A percentile compares a stretch with the other conserved stretches of the same genome.
phyloP scores from a whole-genome alignment of 2,113 vertebrate species.

The Nothobranchius furzeri region DNA sequence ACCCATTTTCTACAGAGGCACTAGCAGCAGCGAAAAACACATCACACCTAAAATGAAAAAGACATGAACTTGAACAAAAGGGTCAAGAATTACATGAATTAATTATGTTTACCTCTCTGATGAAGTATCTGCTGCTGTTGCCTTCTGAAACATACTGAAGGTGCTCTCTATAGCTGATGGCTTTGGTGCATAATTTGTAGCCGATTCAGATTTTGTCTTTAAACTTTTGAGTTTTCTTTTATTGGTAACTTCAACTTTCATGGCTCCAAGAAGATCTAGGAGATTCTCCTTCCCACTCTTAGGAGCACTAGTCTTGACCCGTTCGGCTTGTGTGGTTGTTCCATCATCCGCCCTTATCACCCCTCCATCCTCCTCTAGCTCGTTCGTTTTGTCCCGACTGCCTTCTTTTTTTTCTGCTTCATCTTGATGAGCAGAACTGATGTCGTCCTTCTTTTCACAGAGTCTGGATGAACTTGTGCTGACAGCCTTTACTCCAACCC shows the following conservation, averaged over 20 bases:
- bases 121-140: conserved; percentile 42
- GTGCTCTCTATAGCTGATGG: conserved; percentile 48
- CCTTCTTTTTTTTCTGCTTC: conserved; percentile 15
- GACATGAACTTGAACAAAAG: not conserved
- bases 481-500: conserved; percentile 41
- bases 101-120: conserved; percentile 71
- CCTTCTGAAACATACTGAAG: conserved; percentile 67
- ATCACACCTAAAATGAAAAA: not conserved
- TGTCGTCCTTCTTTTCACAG: conserved; percentile 62
- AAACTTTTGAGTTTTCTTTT: conserved; percentile 70
- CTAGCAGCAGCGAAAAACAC: no score
- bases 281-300: conserved; percentile 79
- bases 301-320: not conserved
- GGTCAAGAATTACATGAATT: no score
- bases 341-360: conserved; percentile 23
- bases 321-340: not conserved
- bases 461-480: conserved; percentile 44
- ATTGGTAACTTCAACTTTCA: conserved; percentile 87
- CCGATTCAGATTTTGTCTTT: conserved; percentile 52
- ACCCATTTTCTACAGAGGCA: not conserved
- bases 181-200: not conserved
- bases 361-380: conserved; percentile 15
- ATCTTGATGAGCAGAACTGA: conserved; percentile 9
- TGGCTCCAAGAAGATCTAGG: conserved; percentile 81
- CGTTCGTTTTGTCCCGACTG: not conserved